A percentile compares a stretch with the other conserved stretches of the same genome.
Conservation (phyloP, 1,140 invertebrate species). For the Drosophila melanica region DNA sequence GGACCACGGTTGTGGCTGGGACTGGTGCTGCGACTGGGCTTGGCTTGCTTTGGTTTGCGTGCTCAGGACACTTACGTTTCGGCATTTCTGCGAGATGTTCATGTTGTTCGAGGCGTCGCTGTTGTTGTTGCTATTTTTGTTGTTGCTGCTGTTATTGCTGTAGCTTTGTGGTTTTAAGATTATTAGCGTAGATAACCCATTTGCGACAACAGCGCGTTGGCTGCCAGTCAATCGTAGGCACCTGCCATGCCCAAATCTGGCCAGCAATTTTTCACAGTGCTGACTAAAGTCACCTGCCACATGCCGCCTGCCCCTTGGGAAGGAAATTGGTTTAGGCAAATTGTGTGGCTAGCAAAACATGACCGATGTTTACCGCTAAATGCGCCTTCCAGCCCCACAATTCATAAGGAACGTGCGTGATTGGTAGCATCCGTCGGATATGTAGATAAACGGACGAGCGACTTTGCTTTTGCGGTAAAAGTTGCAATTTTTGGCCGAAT, state of each 20-base stretch:
- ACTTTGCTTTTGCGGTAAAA: conserved; percentile 38
- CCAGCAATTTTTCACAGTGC: conserved; percentile 73
- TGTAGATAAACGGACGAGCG: conserved; percentile 21
- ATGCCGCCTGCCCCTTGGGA: conserved; percentile 29
- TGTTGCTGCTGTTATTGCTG: conserved; percentile 16
- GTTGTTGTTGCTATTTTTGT: conserved; percentile 12
- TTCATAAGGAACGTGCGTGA: conserved; percentile 70
- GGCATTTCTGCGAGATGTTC: conserved; percentile 63
- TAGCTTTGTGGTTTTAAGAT: conserved; percentile 77
- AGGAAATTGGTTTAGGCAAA: conserved; percentile 83
- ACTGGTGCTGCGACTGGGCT: conserved; percentile 25
- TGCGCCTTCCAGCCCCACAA: conserved; percentile 27
- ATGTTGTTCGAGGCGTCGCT: conserved; percentile 22
- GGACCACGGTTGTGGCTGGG: not conserved
- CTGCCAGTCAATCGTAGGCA: conserved; percentile 21
- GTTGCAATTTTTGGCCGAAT: conserved; percentile 60
- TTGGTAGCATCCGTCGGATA: conserved; percentile 59
- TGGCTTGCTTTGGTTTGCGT: conserved; percentile 61
- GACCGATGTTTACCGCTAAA: conserved; percentile 65
- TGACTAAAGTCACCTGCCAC: conserved; percentile 30
- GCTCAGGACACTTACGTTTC: conserved; percentile 70
- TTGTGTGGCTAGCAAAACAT: conserved; percentile 78
- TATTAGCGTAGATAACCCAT: conserved; percentile 79
- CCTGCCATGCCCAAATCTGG: conserved; percentile 49
- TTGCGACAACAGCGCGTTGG: conserved; percentile 55